Base-by-base conservation (phyloP, 2,797 vertebrate species). In the Lagocephalus sceleratus region DNA sequence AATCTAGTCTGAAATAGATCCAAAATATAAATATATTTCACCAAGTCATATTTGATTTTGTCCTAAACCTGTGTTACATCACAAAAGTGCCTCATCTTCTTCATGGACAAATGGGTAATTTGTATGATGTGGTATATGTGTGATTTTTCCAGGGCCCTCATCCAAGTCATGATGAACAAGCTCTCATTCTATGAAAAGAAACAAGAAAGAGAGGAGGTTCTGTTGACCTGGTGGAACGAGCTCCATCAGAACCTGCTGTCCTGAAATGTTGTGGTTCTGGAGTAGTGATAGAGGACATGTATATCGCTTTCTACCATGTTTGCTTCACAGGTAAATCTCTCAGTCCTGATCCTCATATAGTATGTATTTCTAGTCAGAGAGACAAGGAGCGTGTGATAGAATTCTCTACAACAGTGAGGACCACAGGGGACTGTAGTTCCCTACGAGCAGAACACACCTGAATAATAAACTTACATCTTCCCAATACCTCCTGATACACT, bases 381-480 rank as follows among this genome's bases (percentile, higher is more conserved):
- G n/a, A n/a, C n/a, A n/a, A n/a, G 14, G 32, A 12, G 12, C 9
- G 47, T 47, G 39, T 49, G 51, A 67, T 46, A 51, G 38, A 32
- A 72, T 41, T 71, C 25, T 56, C n/a, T 39, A 68, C 54, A 11
- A 35, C 55, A 29, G 46, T 68, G 16, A 47, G 64, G 47, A 57
- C 53, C 51, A 65, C 54, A 54, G 1, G 60, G 54, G 67, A 64
- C 62, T 59, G 56, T 5, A 60, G 52, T 42, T 9, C 11, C 60
- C 41, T 1, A 0, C 19, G n/a, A 54, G 9, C 40, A 25, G n/a
- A 39, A 25, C 53, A 69, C 54, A 57, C 29, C 47, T 3, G 10
- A 63, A 20, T 20, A 68, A 61, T 68, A 66, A 14, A 39, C 60
- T 52, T 26, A 54, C 48, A 40, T 68, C 43, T 59, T 61, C 55